A percentile compares a stretch with the other conserved stretches of the same genome.
Evolutionary conservation across 1,140 invertebrate species (phyloP).

Genomic region (Dinothrombium tinctorium): DNA sequence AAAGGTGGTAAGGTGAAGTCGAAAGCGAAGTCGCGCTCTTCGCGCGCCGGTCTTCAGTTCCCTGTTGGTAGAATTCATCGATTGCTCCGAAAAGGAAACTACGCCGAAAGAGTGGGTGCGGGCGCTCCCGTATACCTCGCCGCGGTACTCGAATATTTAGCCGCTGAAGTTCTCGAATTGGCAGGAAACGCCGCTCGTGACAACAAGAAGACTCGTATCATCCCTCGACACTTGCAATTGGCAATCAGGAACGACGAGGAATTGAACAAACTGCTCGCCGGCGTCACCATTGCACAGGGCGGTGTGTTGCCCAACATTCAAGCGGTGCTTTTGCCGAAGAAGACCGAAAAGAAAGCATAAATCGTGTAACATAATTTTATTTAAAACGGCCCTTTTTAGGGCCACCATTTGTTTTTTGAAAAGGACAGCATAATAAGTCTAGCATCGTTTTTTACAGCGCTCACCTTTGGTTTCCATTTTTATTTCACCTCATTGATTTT

Average conservation of each 20-base stretch:
- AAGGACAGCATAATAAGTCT: too few species aligned
- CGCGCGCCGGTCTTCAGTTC: conserved; percentile 38
- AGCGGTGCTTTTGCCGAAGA: conserved; percentile 40
- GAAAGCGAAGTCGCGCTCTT: conserved; percentile 32
- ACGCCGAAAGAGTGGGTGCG: conserved; percentile 27
- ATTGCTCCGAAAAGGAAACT: conserved; percentile 34
- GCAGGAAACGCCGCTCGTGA: conserved; percentile 44
- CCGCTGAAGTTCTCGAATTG: conserved; percentile 35
- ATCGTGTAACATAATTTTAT: too few species aligned
- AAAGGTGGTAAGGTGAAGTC: conserved; percentile 28
- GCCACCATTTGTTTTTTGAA: too few species aligned
- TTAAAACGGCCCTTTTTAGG: too few species aligned
- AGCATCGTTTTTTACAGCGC: too few species aligned
- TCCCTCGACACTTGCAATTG: conserved; percentile 52
- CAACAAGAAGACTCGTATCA: conserved; percentile 38
- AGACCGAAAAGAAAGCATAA: conserved; percentile 23
- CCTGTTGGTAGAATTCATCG: conserved; percentile 42
- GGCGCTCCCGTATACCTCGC: conserved; percentile 32
- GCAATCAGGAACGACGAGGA: conserved; percentile 69
- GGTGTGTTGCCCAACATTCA: conserved; percentile 58
- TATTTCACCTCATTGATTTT: too few species aligned
- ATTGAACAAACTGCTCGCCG: conserved; percentile 44
- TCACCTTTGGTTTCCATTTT: too few species aligned
- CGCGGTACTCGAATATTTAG: conserved; percentile 28
- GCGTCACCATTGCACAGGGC: conserved; percentile 57